Base-by-base conservation (phyloP, 1,140 invertebrate genomes). In the Temnothorax curvispinosus region DNA sequence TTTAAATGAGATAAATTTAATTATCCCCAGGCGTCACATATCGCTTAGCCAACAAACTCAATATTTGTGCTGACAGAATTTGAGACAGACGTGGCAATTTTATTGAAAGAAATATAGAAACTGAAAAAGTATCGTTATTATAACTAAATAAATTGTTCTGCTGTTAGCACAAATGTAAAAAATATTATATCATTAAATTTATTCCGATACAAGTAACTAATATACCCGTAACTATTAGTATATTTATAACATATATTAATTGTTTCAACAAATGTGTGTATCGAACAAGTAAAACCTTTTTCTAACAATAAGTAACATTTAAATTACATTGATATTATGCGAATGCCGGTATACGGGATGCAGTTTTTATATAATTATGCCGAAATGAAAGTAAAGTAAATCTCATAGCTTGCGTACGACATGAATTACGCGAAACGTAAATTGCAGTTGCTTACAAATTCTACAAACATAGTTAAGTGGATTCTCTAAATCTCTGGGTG, bases 1-100 rank as follows among this genome's bases (percentile, higher is more conserved):
- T 82, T 82, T 60, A 74, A 82, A 82, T 82, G 67, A 82, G 54
- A 60, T 74, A 72, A 60, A 74, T 82, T 82, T 82, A 82, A 82
- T 82, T 82, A 72, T 82, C 27, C 38, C 67, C 50, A 82, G 11
- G 9, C 38, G 44, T 69, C 41, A 38, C 44, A 3, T 65, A 78
- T 65, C 77, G 71, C 32, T 81, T 69, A 2, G 2, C n/a, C 8
- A 7, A 71, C 77, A 81, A 56, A 81, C 64, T 71, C 64, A 11
- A 69, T 71, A 38, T 69, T 13, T 54, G 3, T 38, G 18, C 44
- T 60, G 54, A 74, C 52, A 74, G 67, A 60, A 72, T 32, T 82
- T 27, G 15, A 72, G 18, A 44, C 35, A 41, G 47, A 27, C 18
- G 18, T 3, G 3, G 13, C 18, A 44, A 72, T 72, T 38, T 72